Conservation (phyloP, 1,140 invertebrate genomes). For the Pinna nobilis region DNA sequence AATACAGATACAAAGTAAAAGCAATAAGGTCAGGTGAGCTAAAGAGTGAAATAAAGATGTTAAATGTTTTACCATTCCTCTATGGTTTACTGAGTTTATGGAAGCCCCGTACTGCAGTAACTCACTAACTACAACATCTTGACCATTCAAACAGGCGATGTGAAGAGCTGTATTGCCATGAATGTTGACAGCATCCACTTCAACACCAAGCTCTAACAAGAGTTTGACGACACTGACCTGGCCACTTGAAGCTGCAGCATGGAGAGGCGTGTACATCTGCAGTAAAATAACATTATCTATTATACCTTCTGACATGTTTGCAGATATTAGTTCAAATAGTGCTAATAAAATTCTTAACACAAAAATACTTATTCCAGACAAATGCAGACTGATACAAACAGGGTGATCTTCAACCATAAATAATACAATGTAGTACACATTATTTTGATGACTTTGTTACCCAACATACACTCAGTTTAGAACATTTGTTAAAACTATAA, state of each 20-base stretch:
- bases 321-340: too few relatives aligned
- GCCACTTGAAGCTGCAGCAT: slow-evolving; percentile 74
- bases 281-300: slow-evolving; percentile 31
- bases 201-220: slow-evolving; percentile 78
- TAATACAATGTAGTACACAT: too few relatives aligned
- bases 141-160: slow-evolving; percentile 81
- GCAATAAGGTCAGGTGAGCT: too few relatives aligned
- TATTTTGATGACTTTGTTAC: too few relatives aligned
- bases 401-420: too few relatives aligned
- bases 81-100: slow-evolving; percentile 74
- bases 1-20: too few relatives aligned
- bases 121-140: slow-evolving; percentile 76
- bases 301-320: not conserved
- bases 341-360: not conserved
- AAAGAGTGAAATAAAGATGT: too few relatives aligned
- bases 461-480: too few relatives aligned
- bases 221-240: slow-evolving; percentile 76
- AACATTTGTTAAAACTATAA: too few relatives aligned
- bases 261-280: slow-evolving; percentile 76
- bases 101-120: slow-evolving; percentile 76
- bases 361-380: not conserved
- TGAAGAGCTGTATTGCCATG: slow-evolving; percentile 81
- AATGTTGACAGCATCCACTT: slow-evolving; percentile 78
- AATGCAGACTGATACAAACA: not conserved
- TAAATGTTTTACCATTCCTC: slow-evolving; percentile 76